phyloP scores from a whole-genome alignment of 2,888 invertebrate species.

The Trissolcus japonicus region DNA sequence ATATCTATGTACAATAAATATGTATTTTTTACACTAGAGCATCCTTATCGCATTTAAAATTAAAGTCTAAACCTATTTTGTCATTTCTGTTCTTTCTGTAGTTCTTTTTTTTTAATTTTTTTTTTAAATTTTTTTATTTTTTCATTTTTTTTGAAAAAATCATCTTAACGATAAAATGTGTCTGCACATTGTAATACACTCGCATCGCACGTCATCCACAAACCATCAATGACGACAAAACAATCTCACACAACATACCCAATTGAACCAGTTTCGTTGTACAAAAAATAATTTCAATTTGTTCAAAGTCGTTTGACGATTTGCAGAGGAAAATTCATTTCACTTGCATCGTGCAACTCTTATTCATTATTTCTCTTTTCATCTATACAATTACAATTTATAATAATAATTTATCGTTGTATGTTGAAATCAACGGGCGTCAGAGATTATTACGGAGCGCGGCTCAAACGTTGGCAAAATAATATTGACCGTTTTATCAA shows the following conservation, averaged over 20 bases:
- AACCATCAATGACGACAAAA: conserved; percentile 61
- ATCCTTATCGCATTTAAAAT: conserved; percentile 65
- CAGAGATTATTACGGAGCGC: neutral
- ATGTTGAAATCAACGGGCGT: neutral
- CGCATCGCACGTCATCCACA: conserved; percentile 56
- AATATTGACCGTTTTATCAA: conserved; percentile 19
- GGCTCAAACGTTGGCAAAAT: conserved; percentile 2
- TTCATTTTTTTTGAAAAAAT: conserved; percentile 61
- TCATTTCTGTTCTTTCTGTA: conserved; percentile 60
- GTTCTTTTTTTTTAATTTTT: conserved; percentile 7
- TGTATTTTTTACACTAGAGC: conserved; percentile 74
- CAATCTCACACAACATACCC: conserved; percentile 1
- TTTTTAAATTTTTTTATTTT: conserved; percentile 55
- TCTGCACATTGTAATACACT: conserved; percentile 63
- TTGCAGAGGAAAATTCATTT: conserved; percentile 65
- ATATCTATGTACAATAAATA: conserved; percentile 77
- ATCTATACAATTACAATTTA: conserved; percentile 39
- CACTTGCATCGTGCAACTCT: neutral
- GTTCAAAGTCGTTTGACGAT: conserved; percentile 63
- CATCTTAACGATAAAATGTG: conserved; percentile 62
- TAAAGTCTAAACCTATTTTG: conserved; percentile 69
- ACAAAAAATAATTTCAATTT: conserved; percentile 65
- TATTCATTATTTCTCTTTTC: conserved; percentile 29
- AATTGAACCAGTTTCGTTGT: conserved; percentile 57
- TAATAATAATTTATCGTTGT: neutral